Evolutionary conservation across 2,113 vertebrate species (phyloP), one percentile per base, ranked within the genome.

Genomic region (Perca flavescens): DNA sequence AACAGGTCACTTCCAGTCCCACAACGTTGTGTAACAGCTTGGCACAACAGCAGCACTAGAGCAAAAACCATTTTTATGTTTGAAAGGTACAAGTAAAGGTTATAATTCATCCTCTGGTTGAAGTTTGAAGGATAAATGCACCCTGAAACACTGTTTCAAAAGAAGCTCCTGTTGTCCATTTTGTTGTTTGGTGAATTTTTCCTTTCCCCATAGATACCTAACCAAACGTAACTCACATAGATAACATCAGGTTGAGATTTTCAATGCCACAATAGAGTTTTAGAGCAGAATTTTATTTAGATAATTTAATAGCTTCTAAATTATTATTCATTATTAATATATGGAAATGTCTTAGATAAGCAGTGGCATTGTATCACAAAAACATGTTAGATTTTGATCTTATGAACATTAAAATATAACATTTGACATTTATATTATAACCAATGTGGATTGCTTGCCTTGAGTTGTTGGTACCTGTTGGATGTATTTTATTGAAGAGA

Each of bases 31-130:
- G 63, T 68, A 53, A 65, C 17, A 43, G 6, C 0, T 4, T 13
- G 7, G 25, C 22, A 54, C 34, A 31, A 22, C 43, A 43, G 60
- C 52, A 47, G 49, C 15, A 54, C 15, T 52, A 58, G 4, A 53
- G 47, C 67, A 49, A 72, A 72, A 87, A 9, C 13, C 13, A 31
- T 62, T 65, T 67, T 64, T 21, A 16, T 36, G 34, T 65, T 58
- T 68, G 46, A 64, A 57, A 52, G 69, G 28, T 57, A 21, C 43
- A 77, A 40, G n/a, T 49, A 50, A 71, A 68, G 50, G 34, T n/a
- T n/a, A 40, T 21, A 62, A 54, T 61, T 10, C 36, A 54, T 67
- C 22, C 34, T n/a, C 7, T 4, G 8, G 12, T 31, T 17, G 50
- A 57, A 13, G n/a, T 57, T 74, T 28, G 31, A n/a, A 43, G 50